These are phyloP conservation scores for Dendrophyllia cribrosa DNA, from an alignment of 64 coral and sea anemone species.

Conservation along the genomic window DNA sequence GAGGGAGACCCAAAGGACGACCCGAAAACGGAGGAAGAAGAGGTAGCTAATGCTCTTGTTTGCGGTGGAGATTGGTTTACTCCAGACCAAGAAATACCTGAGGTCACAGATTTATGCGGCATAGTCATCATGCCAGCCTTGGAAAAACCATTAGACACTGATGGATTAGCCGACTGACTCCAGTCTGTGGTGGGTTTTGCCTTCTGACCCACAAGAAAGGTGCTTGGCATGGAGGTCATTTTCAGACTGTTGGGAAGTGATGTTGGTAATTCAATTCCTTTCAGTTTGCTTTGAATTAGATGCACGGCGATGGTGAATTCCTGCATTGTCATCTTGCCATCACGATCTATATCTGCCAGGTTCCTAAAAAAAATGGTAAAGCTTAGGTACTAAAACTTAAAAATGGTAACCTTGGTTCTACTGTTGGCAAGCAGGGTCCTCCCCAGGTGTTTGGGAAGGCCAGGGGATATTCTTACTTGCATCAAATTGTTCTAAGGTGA, in stretches of 20 bases:
- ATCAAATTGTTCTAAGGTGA: too few relatives aligned
- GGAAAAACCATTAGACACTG: constrained; percentile 80
- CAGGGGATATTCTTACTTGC: too few relatives aligned
- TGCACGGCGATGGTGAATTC: constrained; percentile 98
- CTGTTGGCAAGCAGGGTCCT: neutral
- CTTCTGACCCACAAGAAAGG: constrained; percentile 68
- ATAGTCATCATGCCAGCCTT: constrained; percentile 59
- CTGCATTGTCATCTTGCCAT: constrained; percentile 98
- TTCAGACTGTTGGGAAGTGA: constrained; percentile 87
- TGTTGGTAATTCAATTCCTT: constrained; percentile 79
- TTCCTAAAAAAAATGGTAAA: constrained; percentile 67
- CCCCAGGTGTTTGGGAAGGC: too few relatives aligned
- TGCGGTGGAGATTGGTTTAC: constrained; percentile 73
- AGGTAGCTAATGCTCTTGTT: constrained; percentile 6
- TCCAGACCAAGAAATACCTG: constrained; percentile 90
- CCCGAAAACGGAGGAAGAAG: constrained; percentile 21
- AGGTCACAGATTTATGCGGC: constrained; percentile 41
- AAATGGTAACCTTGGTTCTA: neutral
- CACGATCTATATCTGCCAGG: constrained; percentile 91
- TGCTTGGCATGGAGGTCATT: constrained; percentile 89
- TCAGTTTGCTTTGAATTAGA: constrained; percentile 84
- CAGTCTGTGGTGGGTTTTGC: constrained; percentile 50
- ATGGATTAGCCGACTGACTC: constrained; percentile 25
- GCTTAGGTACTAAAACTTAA: neutral
- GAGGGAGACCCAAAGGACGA: constrained; percentile 34